Percentiles rank a stretch among this genome's conserved stretches.
These are phyloP conservation scores for Villa cingulata DNA, from an alignment of 2,888 invertebrate genomes.

Conservation along the genomic window DNA sequence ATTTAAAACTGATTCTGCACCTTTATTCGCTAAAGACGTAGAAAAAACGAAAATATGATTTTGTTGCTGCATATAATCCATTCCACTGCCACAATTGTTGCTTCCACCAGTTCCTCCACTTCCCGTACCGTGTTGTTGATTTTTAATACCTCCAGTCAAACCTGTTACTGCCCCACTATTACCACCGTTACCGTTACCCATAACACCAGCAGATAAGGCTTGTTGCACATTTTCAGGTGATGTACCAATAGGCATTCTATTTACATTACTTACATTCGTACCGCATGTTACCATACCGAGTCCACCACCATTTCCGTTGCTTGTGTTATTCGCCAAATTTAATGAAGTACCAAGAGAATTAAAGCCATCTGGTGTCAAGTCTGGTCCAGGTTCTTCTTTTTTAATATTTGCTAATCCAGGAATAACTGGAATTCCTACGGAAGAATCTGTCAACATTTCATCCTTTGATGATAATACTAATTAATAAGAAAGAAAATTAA, in stretches of 20 bases:
- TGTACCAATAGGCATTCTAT: background rate
- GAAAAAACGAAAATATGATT: slow-evolving; percentile 97
- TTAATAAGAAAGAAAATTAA: slow-evolving; percentile 1
- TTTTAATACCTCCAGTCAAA: background rate
- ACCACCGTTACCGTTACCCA: background rate
- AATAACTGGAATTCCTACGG: slow-evolving; percentile 2
- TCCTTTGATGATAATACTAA: slow-evolving; percentile 8
- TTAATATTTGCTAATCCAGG: slow-evolving; percentile 6
- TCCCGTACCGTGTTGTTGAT: background rate
- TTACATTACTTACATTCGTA: background rate
- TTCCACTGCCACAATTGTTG: slow-evolving; percentile 12
- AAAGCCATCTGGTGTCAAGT: slow-evolving; percentile 8
- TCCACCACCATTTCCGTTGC: background rate
- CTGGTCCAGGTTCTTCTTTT: slow-evolving; percentile 12
- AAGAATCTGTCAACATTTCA: slow-evolving; percentile 6
- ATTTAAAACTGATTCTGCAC: slow-evolving; percentile 80
- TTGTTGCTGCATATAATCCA: slow-evolving; percentile 78
- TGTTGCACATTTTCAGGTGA: background rate
- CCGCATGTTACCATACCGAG: background rate
- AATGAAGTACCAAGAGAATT: background rate
- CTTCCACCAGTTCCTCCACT: slow-evolving; percentile 7
- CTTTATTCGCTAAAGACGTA: slow-evolving; percentile 84
- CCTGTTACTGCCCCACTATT: background rate
- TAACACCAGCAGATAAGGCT: background rate
- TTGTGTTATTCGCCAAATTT: background rate